Evolutionary conservation across 2,797 vertebrate species (phyloP), one percentile per base, ranked within the genome.

Genomic region (Alfaro cultratus): DNA sequence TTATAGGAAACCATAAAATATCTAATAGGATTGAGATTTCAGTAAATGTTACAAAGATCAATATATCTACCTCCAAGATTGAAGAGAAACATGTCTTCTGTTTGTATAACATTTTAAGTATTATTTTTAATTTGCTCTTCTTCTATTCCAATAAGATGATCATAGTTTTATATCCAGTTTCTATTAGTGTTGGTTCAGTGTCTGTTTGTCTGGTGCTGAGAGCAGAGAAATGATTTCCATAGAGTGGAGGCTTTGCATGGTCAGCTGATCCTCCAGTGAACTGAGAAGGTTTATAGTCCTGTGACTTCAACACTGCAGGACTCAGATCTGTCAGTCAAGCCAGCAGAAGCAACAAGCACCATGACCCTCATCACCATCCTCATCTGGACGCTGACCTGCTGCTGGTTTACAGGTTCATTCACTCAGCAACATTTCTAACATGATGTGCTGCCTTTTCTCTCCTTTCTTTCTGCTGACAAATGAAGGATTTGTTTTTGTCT

Each of bases 291-390:
- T 92, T 90, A 91, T 86, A 91, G 74, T 88, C 74, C 77, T 86
- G 84, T 74, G 77, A 84, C 0, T 81, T 84, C 79, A 87, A 84
- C 76, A 71, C 83, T 88, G 84, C 88, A 84, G 64, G 76, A 86
- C 85, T 88, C 86, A 86, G 15, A 89, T 80, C 75, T 83, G 84
- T 90, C 84, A 85, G 72, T 86, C 68, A 81, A 67, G 82, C 74
- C 86, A 83, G 76, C 81, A 86, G 83, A 82, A 85, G 82, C 23
- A 80, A 86, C 75, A 67, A 79, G 0, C 85, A 92, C 49, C 86
- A 92, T 89, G 91, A 87, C 89, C 84, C 86, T 89, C 81, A 75
- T 78, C 83, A 84, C 86, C 88, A 81, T 91, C 88, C 84, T 91
- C 83, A 84, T 88, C 73, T 90, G 86, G 84, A 89, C 73, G 43